Evolutionary conservation across 2,888 invertebrate species (phyloP).

Genomic region (Napeogenes inachia): DNA sequence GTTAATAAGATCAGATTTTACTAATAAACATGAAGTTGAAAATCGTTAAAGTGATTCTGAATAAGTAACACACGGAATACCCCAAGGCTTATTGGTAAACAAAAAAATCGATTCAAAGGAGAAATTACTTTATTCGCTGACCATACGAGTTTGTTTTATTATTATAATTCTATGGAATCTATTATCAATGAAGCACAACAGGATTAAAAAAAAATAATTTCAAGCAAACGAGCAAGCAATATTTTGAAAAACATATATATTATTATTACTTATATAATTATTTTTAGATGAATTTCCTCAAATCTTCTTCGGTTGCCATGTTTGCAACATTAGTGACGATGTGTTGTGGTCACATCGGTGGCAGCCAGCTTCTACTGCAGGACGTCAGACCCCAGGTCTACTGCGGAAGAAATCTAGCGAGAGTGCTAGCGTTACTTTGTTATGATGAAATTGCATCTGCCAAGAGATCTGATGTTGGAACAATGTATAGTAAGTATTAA

Average conservation of each 20-base stretch:
- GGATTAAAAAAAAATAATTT: too few relatives aligned
- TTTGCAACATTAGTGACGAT: slow-evolving; percentile 34
- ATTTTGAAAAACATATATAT: neutral
- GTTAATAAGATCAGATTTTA: too few relatives aligned
- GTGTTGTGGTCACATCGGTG: slow-evolving; percentile 45
- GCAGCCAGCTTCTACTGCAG: slow-evolving; percentile 32
- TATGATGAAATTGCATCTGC: slow-evolving; percentile 33
- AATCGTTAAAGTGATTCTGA: too few relatives aligned
- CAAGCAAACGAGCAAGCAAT: too few relatives aligned
- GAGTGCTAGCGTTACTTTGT: slow-evolving; percentile 46
- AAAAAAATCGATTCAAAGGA: too few relatives aligned
- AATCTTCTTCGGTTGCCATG: slow-evolving; percentile 26
- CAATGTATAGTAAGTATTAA: slow-evolving; percentile 28
- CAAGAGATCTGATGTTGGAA: slow-evolving; percentile 44
- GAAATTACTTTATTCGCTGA: too few relatives aligned
- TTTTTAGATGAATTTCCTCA: slow-evolving; percentile 44
- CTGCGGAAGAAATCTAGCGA: slow-evolving; percentile 51
- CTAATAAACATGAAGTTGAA: too few relatives aligned
- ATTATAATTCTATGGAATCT: too few relatives aligned
- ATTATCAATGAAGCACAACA: too few relatives aligned
- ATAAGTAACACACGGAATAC: too few relatives aligned
- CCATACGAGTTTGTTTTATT: too few relatives aligned
- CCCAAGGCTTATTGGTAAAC: too few relatives aligned
- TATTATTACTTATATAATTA: neutral
- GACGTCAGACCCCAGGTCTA: slow-evolving; percentile 42